These are phyloP conservation scores for Psittacula derbiana DNA, from an alignment of 2,797 vertebrate genomes.

Conservation along the genomic window DNA sequence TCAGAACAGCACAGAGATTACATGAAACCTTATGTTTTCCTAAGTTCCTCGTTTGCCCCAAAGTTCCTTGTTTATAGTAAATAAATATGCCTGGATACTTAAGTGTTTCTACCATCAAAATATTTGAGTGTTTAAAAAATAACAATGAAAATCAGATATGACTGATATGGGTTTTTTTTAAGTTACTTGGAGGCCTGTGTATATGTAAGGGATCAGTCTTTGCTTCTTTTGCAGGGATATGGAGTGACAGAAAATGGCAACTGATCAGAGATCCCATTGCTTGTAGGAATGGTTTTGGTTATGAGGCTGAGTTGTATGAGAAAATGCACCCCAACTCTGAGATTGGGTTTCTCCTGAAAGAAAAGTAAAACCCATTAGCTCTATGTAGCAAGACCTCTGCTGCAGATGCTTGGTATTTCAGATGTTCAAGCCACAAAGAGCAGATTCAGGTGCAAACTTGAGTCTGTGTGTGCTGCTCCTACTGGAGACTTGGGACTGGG, in stretches of 20 bases:
- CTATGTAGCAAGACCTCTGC: background rate
- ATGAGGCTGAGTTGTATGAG: background rate
- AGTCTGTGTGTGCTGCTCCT: background rate
- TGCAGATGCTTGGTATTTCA: background rate
- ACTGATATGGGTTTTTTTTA: background rate
- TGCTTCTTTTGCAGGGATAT: background rate
- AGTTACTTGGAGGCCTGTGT: background rate
- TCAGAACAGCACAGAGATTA: background rate
- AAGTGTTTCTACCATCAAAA: background rate
- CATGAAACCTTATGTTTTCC: background rate
- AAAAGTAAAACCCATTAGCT: background rate
- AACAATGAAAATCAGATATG: background rate
- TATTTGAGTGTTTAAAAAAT: background rate
- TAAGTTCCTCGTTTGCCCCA: background rate
- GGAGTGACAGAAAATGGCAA: background rate
- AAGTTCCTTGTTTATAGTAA: background rate
- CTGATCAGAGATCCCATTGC: background rate
- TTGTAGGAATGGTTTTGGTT: background rate
- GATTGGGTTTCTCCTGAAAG: background rate
- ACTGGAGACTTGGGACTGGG: background rate
- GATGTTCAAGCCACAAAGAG: background rate
- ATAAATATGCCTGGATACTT: background rate
- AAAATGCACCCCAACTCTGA: background rate
- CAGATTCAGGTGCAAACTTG: fast-evolving
- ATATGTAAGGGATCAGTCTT: background rate